Conservation (phyloP, 2,797 vertebrate species). For the Coendou prehensilis region DNA sequence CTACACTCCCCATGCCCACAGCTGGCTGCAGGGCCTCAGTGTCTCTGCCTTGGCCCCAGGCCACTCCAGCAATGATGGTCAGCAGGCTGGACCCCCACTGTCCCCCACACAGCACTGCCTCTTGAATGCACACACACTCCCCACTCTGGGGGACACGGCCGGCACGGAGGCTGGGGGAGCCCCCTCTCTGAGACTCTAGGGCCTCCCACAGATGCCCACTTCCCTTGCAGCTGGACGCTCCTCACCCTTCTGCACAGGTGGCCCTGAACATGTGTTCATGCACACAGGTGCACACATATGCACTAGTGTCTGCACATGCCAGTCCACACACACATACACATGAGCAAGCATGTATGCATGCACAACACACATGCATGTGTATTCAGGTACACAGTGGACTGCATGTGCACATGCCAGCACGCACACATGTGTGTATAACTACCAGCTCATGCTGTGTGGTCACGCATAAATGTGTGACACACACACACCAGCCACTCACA, state of each 20-base stretch:
- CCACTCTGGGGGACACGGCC: not conserved
- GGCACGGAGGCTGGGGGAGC: not conserved
- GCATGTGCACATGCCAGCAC: too few species aligned
- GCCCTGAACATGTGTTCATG: not conserved
- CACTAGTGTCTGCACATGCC: not conserved
- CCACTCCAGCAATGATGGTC: not conserved
- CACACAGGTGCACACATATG: not conserved
- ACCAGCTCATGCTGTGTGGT: not conserved
- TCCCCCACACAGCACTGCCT: not conserved
- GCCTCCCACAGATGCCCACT: not conserved
- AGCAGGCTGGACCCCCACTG: too few species aligned
- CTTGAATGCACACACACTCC: not conserved
- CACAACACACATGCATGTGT: not conserved
- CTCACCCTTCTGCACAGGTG: not conserved
- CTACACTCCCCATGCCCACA: too few species aligned
- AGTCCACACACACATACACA: not conserved
- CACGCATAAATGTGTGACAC: not conserved
- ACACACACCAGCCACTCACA: too few species aligned
- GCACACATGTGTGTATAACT: not conserved
- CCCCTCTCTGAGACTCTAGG: too few species aligned
- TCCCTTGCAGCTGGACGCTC: not conserved
- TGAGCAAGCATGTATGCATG: too few species aligned
- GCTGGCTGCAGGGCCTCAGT: not conserved
- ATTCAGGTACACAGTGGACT: not conserved
- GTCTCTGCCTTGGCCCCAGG: not conserved